Evolutionary conservation across 53 echinoderm and acorn worm species (phyloP).

Genomic region (Echinarachnius parma): DNA sequence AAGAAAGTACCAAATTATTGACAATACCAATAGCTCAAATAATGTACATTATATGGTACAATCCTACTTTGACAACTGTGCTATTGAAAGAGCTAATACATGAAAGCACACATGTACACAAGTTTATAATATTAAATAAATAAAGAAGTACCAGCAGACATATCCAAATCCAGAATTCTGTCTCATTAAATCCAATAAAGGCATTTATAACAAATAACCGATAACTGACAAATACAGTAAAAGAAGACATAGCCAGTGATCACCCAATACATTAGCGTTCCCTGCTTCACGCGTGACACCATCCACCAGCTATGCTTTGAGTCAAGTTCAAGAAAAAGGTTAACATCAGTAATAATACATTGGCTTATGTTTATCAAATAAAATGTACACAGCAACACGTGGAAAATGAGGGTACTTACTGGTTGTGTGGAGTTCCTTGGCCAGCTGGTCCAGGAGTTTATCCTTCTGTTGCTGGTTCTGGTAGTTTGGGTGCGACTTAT

Average conservation of each 20-base stretch:
- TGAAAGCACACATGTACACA: background rate
- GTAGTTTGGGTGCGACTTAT: too few species aligned
- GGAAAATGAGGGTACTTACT: constrained; percentile 30
- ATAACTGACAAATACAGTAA: too few species aligned
- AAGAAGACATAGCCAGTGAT: too few species aligned
- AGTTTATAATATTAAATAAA: background rate
- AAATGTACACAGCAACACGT: constrained; percentile 14
- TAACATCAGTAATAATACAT: background rate
- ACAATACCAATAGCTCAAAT: too few species aligned
- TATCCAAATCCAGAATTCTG: background rate
- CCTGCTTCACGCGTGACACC: too few species aligned
- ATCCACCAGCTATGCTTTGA: too few species aligned
- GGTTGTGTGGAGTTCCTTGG: constrained; percentile 25
- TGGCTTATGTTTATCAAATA: constrained; percentile 12
- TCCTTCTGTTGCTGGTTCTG: constrained; percentile 11
- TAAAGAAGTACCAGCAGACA: background rate
- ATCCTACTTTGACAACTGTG: background rate
- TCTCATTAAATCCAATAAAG: too few species aligned
- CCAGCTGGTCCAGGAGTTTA: constrained; percentile 30
- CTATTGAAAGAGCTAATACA: background rate
- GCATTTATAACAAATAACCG: too few species aligned
- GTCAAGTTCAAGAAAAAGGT: background rate
- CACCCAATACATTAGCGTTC: too few species aligned
- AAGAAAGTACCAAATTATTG: too few species aligned
- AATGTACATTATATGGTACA: background rate